Evolutionary conservation across 2,113 vertebrate genomes (phyloP).

Genomic region (Nesogale talazaci): DNA sequence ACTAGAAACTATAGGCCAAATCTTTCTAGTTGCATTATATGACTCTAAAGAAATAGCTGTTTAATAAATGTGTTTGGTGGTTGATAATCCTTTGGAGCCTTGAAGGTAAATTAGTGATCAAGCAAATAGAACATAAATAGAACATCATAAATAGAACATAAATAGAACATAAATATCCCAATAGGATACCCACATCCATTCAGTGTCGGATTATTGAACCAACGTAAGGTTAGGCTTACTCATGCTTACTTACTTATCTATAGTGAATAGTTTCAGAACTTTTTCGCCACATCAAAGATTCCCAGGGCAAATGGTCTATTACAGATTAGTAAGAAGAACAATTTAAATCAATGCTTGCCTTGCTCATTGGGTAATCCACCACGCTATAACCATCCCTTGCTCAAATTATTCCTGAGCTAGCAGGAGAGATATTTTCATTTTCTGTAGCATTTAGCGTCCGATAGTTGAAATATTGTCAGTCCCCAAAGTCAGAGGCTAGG

Average conservation of each 20-base stretch:
- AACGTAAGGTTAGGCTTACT: background rate
- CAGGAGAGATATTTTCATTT: constrained; percentile 8
- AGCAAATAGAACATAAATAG: background rate
- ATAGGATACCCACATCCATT: background rate
- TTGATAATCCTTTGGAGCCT: background rate
- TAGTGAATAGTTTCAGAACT: background rate
- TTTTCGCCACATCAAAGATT: background rate
- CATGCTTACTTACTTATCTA: background rate
- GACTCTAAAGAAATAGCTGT: background rate
- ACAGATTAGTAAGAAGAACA: too few species aligned
- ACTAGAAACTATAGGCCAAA: background rate
- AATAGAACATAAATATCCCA: background rate
- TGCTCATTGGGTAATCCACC: background rate
- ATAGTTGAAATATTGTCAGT: constrained; percentile 53
- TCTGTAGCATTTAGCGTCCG: background rate
- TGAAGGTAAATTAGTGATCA: background rate
- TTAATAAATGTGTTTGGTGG: constrained; percentile 27
- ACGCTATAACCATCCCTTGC: background rate
- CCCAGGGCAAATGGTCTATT: too few species aligned
- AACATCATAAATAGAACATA: constrained; percentile 11
- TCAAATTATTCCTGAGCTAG: constrained; percentile 16
- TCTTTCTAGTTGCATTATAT: background rate
- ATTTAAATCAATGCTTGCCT: background rate
- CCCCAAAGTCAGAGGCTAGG: constrained; percentile 25
- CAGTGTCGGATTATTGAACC: too few species aligned